These are phyloP conservation scores for Hippocampus zosterae DNA, from an alignment of 2,113 vertebrate species.

Conservation along the genomic window DNA sequence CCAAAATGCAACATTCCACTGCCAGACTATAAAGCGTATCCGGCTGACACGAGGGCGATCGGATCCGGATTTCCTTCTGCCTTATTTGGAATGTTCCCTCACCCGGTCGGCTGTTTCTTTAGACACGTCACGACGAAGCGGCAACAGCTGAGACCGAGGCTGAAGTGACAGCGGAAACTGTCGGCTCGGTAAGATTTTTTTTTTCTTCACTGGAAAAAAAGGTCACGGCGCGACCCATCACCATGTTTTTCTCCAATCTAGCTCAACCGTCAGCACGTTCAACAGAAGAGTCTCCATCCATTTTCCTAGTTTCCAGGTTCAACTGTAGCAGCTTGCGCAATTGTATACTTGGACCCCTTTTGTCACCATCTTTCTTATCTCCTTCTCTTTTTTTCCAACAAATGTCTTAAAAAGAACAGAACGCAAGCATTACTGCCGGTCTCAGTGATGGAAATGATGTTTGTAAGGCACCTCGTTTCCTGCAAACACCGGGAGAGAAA, in stretches of 20 bases:
- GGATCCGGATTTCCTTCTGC: conserved; percentile 9
- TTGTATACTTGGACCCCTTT: background rate
- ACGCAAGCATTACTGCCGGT: background rate
- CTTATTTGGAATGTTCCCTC: too few relatives aligned
- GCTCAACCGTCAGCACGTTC: too few relatives aligned
- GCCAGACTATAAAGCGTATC: background rate
- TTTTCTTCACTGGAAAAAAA: too few relatives aligned
- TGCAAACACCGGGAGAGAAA: conserved; percentile 13
- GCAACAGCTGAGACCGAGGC: too few relatives aligned
- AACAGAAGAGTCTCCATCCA: too few relatives aligned
- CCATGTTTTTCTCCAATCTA: too few relatives aligned
- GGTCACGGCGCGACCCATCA: too few relatives aligned
- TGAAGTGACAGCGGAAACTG: too few relatives aligned
- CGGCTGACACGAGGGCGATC: conserved; percentile 22
- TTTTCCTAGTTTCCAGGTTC: too few relatives aligned
- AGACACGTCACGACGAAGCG: too few relatives aligned
- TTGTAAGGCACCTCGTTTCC: conserved; percentile 17
- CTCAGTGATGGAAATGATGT: conserved; percentile 21
- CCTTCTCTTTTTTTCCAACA: background rate
- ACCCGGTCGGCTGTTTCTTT: too few relatives aligned
- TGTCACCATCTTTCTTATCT: background rate
- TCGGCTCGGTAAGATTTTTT: too few relatives aligned
- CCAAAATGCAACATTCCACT: background rate
- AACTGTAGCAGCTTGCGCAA: background rate
- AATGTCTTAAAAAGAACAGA: background rate